Evolutionary conservation across 2,113 vertebrate genomes (phyloP).

Genomic region (Boulengeromyrus knoepffleri): DNA sequence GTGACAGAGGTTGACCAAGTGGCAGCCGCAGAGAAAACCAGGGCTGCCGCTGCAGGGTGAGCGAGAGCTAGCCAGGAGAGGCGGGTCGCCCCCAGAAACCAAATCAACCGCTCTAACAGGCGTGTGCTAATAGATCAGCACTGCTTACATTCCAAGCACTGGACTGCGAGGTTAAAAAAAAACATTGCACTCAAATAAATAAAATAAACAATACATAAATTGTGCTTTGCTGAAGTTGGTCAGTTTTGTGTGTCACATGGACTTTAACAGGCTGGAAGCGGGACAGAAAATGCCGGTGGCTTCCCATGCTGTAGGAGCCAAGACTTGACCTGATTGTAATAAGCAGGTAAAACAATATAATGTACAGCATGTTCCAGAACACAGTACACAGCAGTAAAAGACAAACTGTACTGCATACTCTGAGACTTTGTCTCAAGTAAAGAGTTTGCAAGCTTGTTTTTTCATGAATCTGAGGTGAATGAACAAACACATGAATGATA

Average conservation of each 20-base stretch:
- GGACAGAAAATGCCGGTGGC: not conserved
- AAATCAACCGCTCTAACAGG: not conserved
- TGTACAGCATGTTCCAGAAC: not conserved
- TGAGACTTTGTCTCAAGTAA: not conserved
- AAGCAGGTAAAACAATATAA: not conserved
- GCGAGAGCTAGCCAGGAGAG: not conserved
- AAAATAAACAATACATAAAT: not conserved
- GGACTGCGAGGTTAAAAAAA: not conserved
- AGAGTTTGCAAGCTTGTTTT: not conserved
- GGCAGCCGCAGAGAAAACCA: not conserved
- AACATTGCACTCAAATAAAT: not conserved
- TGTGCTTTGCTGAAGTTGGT: not conserved
- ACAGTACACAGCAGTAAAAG: not conserved
- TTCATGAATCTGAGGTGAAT: not conserved
- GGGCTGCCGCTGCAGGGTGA: not conserved
- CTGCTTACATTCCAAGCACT: not conserved
- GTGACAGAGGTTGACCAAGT: not conserved
- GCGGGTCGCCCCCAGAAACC: not conserved
- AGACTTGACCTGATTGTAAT: not conserved
- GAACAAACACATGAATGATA: not conserved
- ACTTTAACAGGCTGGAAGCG: not conserved
- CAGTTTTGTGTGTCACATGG: not conserved
- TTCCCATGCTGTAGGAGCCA: not conserved
- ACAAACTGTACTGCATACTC: not conserved
- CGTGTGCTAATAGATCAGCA: not conserved